A percentile compares a stretch with the other conserved stretches of the same genome.
These are phyloP conservation scores for Pelobates fuscus DNA, from an alignment of 2,113 vertebrate genomes.

Conservation along the genomic window DNA sequence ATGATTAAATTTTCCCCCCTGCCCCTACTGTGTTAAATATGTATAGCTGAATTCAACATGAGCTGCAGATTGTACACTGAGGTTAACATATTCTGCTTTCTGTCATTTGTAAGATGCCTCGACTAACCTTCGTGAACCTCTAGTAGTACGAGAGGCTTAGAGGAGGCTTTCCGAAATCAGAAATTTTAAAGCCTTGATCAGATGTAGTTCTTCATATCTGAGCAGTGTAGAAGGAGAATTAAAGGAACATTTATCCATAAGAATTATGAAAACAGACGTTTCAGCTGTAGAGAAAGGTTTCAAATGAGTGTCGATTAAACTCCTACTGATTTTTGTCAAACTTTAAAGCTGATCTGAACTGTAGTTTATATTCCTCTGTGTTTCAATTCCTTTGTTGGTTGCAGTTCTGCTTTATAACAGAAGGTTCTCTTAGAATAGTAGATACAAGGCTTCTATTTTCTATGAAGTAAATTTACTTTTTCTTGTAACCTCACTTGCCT, in stretches of 20 bases:
- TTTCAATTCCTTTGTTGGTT: too few relatives aligned
- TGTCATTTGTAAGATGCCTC: slow-evolving; percentile 31
- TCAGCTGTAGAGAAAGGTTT: too few relatives aligned
- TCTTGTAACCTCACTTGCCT: too few relatives aligned
- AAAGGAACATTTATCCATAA: neutral
- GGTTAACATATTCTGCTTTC: slow-evolving; percentile 38
- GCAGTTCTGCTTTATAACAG: too few relatives aligned
- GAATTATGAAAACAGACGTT: neutral
- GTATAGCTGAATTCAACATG: slow-evolving; percentile 27
- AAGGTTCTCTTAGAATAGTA: too few relatives aligned
- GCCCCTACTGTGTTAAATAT: slow-evolving; percentile 29
- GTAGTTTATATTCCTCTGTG: too few relatives aligned
- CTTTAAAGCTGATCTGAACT: too few relatives aligned
- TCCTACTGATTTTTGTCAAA: neutral
- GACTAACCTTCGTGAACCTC: slow-evolving; percentile 13
- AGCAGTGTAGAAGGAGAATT: neutral
- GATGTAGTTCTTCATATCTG: neutral
- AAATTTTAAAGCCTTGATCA: neutral
- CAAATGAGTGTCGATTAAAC: neutral
- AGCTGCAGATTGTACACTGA: neutral
- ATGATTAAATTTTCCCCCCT: slow-evolving; percentile 20
- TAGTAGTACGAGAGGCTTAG: neutral
- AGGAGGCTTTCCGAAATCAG: slow-evolving; percentile 9
- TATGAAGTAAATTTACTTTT: too few relatives aligned
- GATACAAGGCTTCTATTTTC: too few relatives aligned